Conservation (phyloP, 2,113 vertebrate species). For the Carettochelys insculpta region DNA sequence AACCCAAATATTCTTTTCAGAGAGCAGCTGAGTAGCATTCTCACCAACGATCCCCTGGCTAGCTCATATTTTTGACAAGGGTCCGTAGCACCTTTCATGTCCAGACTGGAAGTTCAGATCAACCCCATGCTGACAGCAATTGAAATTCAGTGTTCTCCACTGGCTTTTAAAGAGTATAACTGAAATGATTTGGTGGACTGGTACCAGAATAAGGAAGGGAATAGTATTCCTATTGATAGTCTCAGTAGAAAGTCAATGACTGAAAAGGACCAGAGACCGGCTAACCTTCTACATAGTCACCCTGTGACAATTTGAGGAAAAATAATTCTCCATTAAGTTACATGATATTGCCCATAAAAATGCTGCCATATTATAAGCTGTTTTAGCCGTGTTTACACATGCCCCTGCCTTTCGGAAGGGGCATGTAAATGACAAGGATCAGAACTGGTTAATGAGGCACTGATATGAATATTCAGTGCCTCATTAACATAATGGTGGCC, state of each 20-base stretch:
- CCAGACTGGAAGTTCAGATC: neutral
- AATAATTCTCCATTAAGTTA: neutral
- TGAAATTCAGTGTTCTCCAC: neutral
- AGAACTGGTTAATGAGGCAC: no score
- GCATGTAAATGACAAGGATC: no score
- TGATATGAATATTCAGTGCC: no score
- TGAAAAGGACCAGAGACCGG: neutral
- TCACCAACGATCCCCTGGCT: neutral
- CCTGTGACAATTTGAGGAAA: neutral
- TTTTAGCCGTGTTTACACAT: no score
- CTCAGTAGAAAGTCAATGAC: neutral
- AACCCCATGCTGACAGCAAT: neutral
- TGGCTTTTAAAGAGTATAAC: neutral
- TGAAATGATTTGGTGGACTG: neutral
- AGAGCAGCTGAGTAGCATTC: neutral
- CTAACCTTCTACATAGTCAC: neutral
- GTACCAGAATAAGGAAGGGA: neutral
- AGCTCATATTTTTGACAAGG: neutral
- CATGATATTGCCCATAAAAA: accelerated
- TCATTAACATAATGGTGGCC: no score
- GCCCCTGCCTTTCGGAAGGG: no score
- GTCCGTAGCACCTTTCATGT: neutral
- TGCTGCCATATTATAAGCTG: neutral
- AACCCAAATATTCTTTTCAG: neutral
- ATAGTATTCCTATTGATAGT: neutral